Conservation (phyloP, 2,888 invertebrate genomes). For the Amblyjoppa fuscipennis region DNA sequence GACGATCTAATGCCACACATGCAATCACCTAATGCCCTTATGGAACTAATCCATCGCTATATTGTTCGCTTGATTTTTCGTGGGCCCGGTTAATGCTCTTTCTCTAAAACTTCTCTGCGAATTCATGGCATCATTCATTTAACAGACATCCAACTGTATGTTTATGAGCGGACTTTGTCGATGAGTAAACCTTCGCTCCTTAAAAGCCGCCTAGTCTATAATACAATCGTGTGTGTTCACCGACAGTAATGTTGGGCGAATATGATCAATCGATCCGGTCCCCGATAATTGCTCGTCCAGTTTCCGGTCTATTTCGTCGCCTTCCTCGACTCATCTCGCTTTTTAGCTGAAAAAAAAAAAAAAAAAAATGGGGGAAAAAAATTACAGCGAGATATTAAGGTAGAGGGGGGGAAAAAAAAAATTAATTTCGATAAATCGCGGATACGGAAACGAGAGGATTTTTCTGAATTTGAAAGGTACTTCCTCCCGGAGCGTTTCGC, state of each 20-base stretch:
- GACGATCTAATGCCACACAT: too few species aligned
- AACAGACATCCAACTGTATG: too few species aligned
- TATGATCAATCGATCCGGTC: slow-evolving; percentile 24
- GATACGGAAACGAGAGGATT: neutral
- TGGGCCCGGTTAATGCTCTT: too few species aligned
- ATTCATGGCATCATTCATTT: too few species aligned
- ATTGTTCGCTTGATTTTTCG: too few species aligned
- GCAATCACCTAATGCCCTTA: too few species aligned
- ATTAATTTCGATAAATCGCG: neutral
- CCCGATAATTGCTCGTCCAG: neutral
- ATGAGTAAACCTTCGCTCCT: too few species aligned
- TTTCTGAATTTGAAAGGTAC: neutral
- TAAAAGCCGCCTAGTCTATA: neutral
- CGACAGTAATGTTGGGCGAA: neutral
- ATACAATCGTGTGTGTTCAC: neutral
- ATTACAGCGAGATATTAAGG: neutral
- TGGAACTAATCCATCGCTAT: too few species aligned
- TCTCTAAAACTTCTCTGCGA: too few species aligned
- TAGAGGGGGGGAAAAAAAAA: neutral
- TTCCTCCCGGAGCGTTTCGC: neutral
- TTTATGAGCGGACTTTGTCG: too few species aligned
- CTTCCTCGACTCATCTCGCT: neutral
- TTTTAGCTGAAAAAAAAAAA: neutral
- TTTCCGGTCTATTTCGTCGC: neutral
- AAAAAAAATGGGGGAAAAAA: neutral